Percentiles rank a stretch among this genome's conserved stretches.
Conservation (phyloP, 1,140 invertebrate genomes). For the Drosophila truncata region DNA sequence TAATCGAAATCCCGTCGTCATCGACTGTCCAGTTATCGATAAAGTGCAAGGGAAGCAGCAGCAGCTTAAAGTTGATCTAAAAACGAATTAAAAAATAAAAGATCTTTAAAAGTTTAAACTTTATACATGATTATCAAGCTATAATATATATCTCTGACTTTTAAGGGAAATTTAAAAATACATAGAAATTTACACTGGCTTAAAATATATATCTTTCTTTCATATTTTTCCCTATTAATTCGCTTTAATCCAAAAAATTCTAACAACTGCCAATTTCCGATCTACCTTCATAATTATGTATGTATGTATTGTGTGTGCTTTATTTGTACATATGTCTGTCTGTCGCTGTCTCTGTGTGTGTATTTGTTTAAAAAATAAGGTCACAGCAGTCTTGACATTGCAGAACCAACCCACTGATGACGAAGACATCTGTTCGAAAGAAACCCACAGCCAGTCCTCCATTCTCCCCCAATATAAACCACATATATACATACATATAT, state of each 20-base stretch:
- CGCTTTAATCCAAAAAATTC: not conserved
- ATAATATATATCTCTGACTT: too few species aligned
- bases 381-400: slow-evolving; percentile 78
- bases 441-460: slow-evolving; percentile 7
- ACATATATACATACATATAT: too few species aligned
- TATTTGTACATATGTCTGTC: not conserved
- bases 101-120: too few species aligned
- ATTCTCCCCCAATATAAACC: not conserved
- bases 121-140: too few species aligned
- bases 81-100: too few species aligned
- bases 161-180: too few species aligned
- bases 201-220: not conserved
- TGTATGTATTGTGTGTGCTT: not conserved
- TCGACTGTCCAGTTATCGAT: too few species aligned
- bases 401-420: slow-evolving; percentile 42
- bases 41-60: too few species aligned
- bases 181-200: not conserved
- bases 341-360: not conserved
- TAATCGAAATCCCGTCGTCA: too few species aligned
- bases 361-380: slow-evolving; percentile 65
- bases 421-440: slow-evolving; percentile 15
- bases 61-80: too few species aligned
- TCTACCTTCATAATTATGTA: not conserved
- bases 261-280: slow-evolving; percentile 9
- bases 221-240: not conserved